phyloP scores from a whole-genome alignment of 1,140 invertebrate species.

The Drosophila paulistorum region DNA sequence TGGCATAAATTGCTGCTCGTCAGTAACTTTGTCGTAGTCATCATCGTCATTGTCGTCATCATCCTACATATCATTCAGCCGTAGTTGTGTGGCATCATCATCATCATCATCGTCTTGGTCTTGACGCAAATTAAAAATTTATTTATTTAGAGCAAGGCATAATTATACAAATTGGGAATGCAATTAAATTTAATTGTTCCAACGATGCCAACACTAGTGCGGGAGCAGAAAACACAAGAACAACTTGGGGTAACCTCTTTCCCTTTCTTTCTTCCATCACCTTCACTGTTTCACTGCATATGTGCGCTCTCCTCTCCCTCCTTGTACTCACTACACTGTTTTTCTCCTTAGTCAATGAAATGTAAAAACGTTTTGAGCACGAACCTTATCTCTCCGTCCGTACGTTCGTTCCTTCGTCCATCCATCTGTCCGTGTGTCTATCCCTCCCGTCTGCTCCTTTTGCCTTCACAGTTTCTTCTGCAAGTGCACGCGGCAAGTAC shows the following conservation, averaged over 20 bases:
- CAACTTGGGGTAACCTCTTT: slow-evolving; percentile 3
- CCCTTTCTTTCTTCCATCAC: slow-evolving; percentile 5
- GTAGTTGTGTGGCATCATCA: neutral
- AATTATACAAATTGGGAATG: slow-evolving; percentile 81
- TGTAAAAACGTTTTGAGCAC: slow-evolving; percentile 81
- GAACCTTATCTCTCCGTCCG: slow-evolving; percentile 63
- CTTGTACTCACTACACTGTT: neutral
- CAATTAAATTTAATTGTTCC: slow-evolving; percentile 82
- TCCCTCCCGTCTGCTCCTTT: neutral
- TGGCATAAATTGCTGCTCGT: slow-evolving; percentile 2
- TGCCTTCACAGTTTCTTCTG: slow-evolving; percentile 11
- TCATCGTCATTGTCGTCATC: neutral
- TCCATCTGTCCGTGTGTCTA: neutral
- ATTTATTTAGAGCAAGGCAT: slow-evolving; percentile 74
- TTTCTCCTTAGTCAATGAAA: slow-evolving; percentile 66
- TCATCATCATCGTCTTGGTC: slow-evolving; percentile 38
- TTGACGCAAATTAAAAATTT: slow-evolving; percentile 76
- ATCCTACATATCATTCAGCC: too few species aligned
- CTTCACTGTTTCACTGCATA: slow-evolving; percentile 39
- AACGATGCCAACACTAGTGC: slow-evolving; percentile 62
- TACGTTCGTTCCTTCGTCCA: neutral
- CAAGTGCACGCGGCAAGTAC: slow-evolving; percentile 66
- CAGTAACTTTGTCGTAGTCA: slow-evolving; percentile 7
- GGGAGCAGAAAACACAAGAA: slow-evolving; percentile 29
- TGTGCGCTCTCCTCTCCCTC: slow-evolving; percentile 38